Evolutionary conservation across 2,797 vertebrate species (phyloP), one percentile per base, ranked within the genome.

Genomic region (Cephalopachus bancanus): DNA sequence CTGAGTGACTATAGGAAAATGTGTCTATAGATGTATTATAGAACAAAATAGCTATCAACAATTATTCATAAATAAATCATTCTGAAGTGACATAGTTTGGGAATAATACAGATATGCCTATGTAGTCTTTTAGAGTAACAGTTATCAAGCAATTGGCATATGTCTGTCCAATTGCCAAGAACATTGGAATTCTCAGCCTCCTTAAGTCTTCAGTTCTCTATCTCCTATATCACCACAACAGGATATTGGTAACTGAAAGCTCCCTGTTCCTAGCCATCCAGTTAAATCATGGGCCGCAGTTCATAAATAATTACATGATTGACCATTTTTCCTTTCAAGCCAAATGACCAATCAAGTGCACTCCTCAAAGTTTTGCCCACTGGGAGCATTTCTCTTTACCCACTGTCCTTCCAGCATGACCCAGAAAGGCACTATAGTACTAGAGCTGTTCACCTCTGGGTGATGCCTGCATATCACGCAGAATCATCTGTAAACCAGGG

Each of bases 21-120:
- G 7, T 84, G 6, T 76, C 37, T 89, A 53, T 26, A 10, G 28
- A 89, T 26, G n/a, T 80, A 60, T 37, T 17, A 62, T 30, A 69
- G 69, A 75, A 6, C 11, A 67, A 72, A 89, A 33, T 0, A 12
- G 14, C 14, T 64, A 22, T 65, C 12, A 71, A 22, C 28, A 65
- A 86, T 69, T 72, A 85, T 24, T 95, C 51, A 69, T 22, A 3
- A 86, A 72, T 17, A 37, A 78, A 59, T 89, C 33, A 74, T 57
- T 97, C 20, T 84, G 57, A 65, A 60, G 55, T 55, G 19, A 51
- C 7, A 86, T 60, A 20, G 30, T 79, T 94, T 89, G 78, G 59
- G 59, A 81, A 62, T 83, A 83, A 20, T 26, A 87, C 26, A 93
- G 14, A 78, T 33, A 79, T 0, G 85, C 7, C 37, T 69, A 5